Evolutionary conservation across 2,113 vertebrate species (phyloP).

Genomic region (Syngnathus floridae): DNA sequence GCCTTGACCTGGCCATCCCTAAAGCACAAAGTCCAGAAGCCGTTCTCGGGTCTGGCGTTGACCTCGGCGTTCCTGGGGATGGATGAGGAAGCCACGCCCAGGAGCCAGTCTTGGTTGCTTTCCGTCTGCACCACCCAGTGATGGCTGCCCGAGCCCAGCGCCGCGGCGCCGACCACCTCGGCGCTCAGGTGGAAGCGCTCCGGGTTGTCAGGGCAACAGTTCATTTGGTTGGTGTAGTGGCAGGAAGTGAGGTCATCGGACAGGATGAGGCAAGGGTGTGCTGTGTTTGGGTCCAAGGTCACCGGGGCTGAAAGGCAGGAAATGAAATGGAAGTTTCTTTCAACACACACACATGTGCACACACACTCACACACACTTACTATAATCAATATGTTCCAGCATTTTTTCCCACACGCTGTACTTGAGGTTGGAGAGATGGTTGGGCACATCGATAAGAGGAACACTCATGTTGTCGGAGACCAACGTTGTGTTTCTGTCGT

Average conservation of each 20-base stretch:
- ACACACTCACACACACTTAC: constrained; percentile 49
- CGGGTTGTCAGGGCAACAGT: constrained; percentile 61
- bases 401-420: constrained; percentile 67
- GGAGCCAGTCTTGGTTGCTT: constrained; percentile 68
- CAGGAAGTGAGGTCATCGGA: constrained; percentile 67
- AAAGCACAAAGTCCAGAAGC: constrained; percentile 72
- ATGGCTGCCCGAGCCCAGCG: constrained; percentile 57
- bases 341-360: background rate
- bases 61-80: constrained; percentile 51
- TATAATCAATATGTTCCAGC: constrained; percentile 51
- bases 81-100: constrained; percentile 64
- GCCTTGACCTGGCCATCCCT: constrained; percentile 61
- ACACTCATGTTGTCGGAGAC: constrained; percentile 46
- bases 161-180: constrained; percentile 56
- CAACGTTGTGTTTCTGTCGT: constrained; percentile 37
- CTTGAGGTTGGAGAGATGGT: constrained; percentile 65
- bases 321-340: constrained; percentile 4
- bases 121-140: constrained; percentile 67
- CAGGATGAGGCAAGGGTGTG: constrained; percentile 70
- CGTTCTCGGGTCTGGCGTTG: constrained; percentile 62
- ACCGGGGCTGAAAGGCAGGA: constrained; percentile 58
- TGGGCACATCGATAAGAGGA: constrained; percentile 56
- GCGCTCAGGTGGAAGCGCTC: constrained; percentile 71
- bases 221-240: constrained; percentile 42
- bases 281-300: constrained; percentile 70